phyloP scores from a whole-genome alignment of 1,140 invertebrate genomes.

The Kradibia gibbosae region DNA sequence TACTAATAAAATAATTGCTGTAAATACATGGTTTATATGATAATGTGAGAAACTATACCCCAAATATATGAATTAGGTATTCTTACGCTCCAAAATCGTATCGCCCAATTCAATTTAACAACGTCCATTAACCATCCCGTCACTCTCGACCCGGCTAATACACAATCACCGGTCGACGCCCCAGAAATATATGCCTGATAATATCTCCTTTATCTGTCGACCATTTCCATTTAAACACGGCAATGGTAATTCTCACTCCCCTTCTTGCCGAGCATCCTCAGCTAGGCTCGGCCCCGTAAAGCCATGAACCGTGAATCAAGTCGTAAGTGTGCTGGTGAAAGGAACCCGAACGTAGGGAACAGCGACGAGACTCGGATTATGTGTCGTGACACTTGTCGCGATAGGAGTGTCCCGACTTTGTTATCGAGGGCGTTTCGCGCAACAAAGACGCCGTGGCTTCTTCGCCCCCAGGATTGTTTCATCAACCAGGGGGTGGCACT shows the following conservation, averaged over 20 bases:
- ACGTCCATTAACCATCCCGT: not conserved
- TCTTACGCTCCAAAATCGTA: not conserved
- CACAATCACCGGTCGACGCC: not conserved
- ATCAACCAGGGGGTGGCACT: not conserved
- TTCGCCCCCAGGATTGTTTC: no score
- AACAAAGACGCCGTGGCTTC: not conserved
- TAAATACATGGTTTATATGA: not conserved
- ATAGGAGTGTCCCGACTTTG: not conserved
- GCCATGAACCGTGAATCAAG: not conserved
- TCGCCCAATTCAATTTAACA: not conserved
- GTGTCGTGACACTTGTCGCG: not conserved
- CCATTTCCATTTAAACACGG: not conserved
- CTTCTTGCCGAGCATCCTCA: no score
- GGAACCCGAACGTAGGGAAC: not conserved
- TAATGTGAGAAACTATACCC: not conserved
- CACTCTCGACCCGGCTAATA: not conserved
- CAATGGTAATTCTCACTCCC: not conserved
- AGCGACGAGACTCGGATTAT: not conserved
- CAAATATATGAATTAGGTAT: not conserved
- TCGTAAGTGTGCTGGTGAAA: not conserved
- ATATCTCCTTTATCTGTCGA: not conserved
- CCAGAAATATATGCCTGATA: not conserved
- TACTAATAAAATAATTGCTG: no score
- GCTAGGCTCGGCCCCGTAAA: no score
- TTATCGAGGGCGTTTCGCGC: no score